Evolutionary conservation across 1,140 invertebrate species (phyloP).

Genomic region (Lysiphlebus fabarum): DNA sequence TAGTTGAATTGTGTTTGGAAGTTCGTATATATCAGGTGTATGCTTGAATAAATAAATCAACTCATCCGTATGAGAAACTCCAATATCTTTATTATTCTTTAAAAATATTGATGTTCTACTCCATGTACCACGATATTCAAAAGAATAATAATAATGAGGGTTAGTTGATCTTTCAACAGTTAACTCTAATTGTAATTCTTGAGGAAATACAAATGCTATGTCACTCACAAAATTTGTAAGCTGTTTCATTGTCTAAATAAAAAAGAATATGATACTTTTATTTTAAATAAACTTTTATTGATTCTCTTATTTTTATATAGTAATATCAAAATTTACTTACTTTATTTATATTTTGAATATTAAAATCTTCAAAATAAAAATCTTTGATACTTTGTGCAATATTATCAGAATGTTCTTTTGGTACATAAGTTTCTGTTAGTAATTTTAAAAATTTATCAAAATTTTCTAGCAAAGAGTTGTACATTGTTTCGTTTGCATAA

Average conservation of each 20-base stretch:
- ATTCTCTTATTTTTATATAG: neutral
- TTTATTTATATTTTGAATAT: slow-evolving; percentile 14
- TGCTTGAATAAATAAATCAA: slow-evolving; percentile 24
- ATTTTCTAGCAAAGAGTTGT: slow-evolving; percentile 8
- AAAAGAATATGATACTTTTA: neutral
- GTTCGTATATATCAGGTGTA: neutral
- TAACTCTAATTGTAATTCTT: slow-evolving; percentile 20
- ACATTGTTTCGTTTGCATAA: slow-evolving; percentile 17
- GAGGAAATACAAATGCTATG: slow-evolving; percentile 21
- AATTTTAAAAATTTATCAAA: slow-evolving; percentile 14
- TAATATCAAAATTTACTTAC: slow-evolving; percentile 13
- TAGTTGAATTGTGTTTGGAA: neutral
- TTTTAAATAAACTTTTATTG: neutral
- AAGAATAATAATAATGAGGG: slow-evolving; percentile 23
- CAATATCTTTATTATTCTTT: slow-evolving; percentile 19
- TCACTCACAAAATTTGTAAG: slow-evolving; percentile 22
- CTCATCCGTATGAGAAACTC: slow-evolving; percentile 26
- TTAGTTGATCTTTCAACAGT: slow-evolving; percentile 12
- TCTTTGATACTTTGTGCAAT: slow-evolving; percentile 5
- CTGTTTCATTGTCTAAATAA: slow-evolving; percentile 13
- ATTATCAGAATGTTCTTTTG: neutral
- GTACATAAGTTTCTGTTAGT: neutral
- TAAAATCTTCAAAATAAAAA: slow-evolving; percentile 24
- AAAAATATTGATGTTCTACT: slow-evolving; percentile 16
- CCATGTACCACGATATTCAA: slow-evolving; percentile 25